Conservation (phyloP, 2,888 invertebrate species). For the Noctua comes region DNA sequence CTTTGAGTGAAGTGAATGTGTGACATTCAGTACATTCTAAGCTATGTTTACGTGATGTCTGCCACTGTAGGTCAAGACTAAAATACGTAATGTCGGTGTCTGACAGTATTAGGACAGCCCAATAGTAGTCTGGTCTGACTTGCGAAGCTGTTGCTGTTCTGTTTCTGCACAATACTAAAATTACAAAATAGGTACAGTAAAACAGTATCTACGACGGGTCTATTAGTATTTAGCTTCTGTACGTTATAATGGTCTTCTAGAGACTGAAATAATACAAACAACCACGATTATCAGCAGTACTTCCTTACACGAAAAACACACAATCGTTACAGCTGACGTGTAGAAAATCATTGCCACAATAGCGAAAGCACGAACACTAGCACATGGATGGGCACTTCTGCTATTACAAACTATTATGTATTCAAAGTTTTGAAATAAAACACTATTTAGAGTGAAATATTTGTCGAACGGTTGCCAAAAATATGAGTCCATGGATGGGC, state of each 20-base stretch:
- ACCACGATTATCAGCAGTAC: background rate
- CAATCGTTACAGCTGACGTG: background rate
- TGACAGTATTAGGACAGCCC: background rate
- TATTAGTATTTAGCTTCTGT: background rate
- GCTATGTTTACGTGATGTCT: background rate
- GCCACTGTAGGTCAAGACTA: slow-evolving; percentile 32
- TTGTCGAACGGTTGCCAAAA: background rate
- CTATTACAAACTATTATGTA: background rate
- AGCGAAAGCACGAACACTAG: background rate
- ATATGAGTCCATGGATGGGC: background rate
- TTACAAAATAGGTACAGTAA: background rate
- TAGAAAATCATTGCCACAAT: background rate
- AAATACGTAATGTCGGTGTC: slow-evolving; percentile 2
- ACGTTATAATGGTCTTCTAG: background rate
- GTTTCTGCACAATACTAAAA: background rate
- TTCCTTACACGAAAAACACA: background rate
- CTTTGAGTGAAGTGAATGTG: slow-evolving; percentile 42
- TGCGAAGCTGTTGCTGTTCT: background rate
- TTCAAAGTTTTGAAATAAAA: slow-evolving; percentile 4
- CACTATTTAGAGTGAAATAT: background rate
- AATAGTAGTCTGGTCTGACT: background rate
- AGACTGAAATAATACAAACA: background rate
- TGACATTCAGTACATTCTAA: slow-evolving; percentile 31
- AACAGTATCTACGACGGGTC: background rate
- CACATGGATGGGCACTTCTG: background rate